Percentiles rank a stretch among this genome's conserved stretches.
These are phyloP conservation scores for Anas acuta DNA, from an alignment of 2,797 vertebrate species.

Conservation along the genomic window DNA sequence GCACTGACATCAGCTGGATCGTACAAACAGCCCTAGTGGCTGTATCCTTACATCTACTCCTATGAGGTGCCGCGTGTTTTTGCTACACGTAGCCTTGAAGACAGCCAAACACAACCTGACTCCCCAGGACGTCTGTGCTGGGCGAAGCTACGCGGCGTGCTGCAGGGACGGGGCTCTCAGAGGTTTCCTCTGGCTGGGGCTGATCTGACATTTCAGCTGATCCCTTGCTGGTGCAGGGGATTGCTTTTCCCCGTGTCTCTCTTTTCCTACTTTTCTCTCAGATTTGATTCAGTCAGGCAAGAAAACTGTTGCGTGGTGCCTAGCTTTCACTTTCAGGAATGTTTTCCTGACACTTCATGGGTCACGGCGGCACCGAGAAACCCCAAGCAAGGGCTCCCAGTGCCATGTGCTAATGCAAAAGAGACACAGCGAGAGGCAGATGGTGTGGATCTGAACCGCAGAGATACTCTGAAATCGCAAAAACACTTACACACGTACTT, in stretches of 20 bases:
- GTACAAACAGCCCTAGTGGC: background rate
- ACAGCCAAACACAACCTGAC: background rate
- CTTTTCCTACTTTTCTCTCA: background rate
- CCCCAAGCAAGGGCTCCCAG: background rate
- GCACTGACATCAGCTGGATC: constrained; percentile 11
- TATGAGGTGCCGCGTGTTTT: fast-evolving
- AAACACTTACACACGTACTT: background rate
- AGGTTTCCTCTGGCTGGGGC: background rate
- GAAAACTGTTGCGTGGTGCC: background rate
- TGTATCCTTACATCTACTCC: background rate
- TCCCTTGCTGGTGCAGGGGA: background rate
- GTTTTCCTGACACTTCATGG: background rate
- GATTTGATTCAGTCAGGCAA: background rate
- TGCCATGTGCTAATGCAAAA: background rate
- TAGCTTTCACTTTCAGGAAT: background rate
- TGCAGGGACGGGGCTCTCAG: background rate
- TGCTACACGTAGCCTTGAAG: background rate
- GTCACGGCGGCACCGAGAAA: background rate
- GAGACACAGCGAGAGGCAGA: background rate
- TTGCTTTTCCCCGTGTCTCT: background rate
- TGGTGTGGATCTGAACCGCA: fast-evolving
- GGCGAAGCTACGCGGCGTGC: background rate
- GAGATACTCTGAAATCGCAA: background rate
- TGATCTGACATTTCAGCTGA: background rate
- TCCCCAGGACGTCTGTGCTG: background rate